A percentile compares a stretch with the other conserved stretches of the same genome.
Conservation (phyloP, 2,888 invertebrate genomes). For the Hypsopygia costalis region DNA sequence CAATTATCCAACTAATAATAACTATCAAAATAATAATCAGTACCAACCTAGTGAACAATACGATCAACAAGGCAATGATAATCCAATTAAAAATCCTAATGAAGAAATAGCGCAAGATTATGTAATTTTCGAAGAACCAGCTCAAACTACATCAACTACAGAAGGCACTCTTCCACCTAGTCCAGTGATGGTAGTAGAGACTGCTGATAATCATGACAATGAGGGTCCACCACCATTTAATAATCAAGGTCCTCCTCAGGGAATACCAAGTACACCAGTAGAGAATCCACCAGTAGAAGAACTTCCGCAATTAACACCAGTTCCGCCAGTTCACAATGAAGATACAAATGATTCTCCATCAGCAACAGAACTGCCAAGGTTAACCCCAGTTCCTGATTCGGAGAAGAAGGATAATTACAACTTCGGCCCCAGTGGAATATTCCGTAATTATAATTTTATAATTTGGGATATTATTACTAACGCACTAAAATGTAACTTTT, state of each 20-base stretch:
- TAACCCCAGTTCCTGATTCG: constrained; percentile 34
- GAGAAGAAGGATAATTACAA: constrained; percentile 33
- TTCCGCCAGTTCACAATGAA: background rate
- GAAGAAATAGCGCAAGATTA: constrained; percentile 5
- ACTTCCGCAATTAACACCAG: background rate
- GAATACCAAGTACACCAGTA: background rate
- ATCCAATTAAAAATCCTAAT: background rate
- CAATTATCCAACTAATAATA: background rate
- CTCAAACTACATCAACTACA: background rate
- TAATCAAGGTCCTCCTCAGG: background rate
- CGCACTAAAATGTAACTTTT: constrained; percentile 1
- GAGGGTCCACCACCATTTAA: background rate
- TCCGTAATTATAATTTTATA: constrained; percentile 31
- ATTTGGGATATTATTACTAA: constrained; percentile 8
- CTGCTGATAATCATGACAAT: background rate
- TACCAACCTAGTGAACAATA: constrained; percentile 1
- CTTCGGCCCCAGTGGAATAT: constrained; percentile 29
- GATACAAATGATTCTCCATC: constrained; percentile 4
- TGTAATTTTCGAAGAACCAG: constrained; percentile 3
- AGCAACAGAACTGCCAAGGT: constrained; percentile 14
- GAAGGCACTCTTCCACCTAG: background rate
- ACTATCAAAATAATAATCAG: background rate
- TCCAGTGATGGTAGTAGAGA: constrained; percentile 1
- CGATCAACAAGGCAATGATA: background rate
- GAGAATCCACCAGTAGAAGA: background rate